Conservation (phyloP, 2,797 vertebrate genomes). For the Diplodus puntazzo region DNA sequence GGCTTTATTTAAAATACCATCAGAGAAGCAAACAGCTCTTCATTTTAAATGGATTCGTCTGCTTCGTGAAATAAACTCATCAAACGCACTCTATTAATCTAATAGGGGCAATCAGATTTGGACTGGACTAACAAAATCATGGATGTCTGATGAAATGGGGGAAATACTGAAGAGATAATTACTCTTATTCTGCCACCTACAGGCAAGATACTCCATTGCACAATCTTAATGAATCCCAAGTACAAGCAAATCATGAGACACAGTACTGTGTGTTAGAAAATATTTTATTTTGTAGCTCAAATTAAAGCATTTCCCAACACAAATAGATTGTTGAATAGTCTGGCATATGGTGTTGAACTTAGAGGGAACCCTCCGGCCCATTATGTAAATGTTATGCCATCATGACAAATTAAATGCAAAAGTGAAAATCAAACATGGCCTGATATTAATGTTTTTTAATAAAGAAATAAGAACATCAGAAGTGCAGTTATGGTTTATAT, state of each 20-base stretch:
- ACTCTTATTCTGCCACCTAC: conserved; percentile 61
- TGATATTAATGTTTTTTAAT: conserved; percentile 2
- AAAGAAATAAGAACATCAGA: background rate
- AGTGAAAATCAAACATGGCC: background rate
- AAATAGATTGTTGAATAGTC: background rate
- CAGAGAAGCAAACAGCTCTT: background rate
- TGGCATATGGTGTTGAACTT: background rate
- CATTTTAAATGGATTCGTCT: background rate
- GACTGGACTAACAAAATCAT: background rate
- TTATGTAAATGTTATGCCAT: background rate
- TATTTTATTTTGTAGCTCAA: conserved; percentile 36
- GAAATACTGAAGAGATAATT: background rate
- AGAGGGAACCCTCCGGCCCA: background rate
- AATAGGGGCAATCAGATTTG: background rate
- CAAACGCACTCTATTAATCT: background rate
- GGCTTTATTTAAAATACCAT: background rate
- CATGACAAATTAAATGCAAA: background rate
- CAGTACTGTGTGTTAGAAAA: background rate
- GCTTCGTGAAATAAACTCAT: background rate
- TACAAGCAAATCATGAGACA: background rate
- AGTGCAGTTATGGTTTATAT: background rate
- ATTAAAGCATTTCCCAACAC: background rate
- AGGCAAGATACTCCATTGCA: conserved; percentile 24
- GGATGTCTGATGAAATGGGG: background rate
- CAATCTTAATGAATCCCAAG: background rate